Base-by-base conservation (phyloP, 1,140 invertebrate species). In the Ylistrum balloti region DNA sequence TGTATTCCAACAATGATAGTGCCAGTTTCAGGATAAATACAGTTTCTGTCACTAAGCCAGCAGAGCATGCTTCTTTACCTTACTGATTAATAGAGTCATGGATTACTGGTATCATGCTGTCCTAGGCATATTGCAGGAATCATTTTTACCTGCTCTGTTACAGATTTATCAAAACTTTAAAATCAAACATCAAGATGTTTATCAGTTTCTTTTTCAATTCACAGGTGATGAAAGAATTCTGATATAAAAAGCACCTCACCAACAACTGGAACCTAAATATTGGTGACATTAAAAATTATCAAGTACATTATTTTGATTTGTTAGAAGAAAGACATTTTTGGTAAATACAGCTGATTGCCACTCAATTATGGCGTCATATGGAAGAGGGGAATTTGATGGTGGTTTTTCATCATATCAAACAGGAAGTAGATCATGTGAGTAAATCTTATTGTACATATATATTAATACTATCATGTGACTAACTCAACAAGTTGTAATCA, bases 331-430 rank as follows among this genome's bases (percentile, higher is more conserved):
- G 56, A 74, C 22, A 28, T n/a, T n/a, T n/a, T n/a, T n/a, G 28
- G 9, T 28, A 74, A 74, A 28, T 74, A 74, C 56, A 74, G 17
- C 56, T 28, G n/a, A 74, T 74, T 74, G 56, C 13, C 56, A 28
- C 13, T 74, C 22, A n/a, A 74, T 0, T 28, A 94, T 94, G 94
- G 93, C 94, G 22, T 91, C 93, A 1, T 94, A 94, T 91, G 94
- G 94, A 48, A 94, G 90, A 93, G 94, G 94, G 33, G 93, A 92
- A 28, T 94, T 94, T 92, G 94, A 94, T 89, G 94, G 56, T 28
- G 56, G 92, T 48, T 93, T 94, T 92, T 92, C 92, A 33, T 93
- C 93, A 0, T 94, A 94, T 88, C 93, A 94, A 41, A 88, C 92
- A 33, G 90, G 90, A 48, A 86, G 86, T 35, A 86, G 86, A 45